Conservation (phyloP, 1,140 invertebrate genomes). For the Drosophila athabasca region DNA sequence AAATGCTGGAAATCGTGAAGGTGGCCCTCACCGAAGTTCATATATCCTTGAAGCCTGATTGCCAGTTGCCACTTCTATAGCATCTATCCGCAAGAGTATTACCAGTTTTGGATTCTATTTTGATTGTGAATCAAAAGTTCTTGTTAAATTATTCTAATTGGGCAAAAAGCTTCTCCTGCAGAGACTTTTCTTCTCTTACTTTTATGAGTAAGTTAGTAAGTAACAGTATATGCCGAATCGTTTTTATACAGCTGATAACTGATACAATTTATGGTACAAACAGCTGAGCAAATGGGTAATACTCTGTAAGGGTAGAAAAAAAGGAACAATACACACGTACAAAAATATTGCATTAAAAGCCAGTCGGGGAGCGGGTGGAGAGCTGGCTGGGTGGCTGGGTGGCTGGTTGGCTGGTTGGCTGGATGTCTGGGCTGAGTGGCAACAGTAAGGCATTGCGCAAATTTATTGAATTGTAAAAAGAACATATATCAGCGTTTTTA, state of each 20-base stretch:
- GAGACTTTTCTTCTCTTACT: no score
- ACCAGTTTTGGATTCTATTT: not conserved
- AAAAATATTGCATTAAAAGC: conserved; percentile 67
- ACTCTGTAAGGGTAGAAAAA: conserved; percentile 8
- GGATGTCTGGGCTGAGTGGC: conserved; percentile 20
- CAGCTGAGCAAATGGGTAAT: not conserved
- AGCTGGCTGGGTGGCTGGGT: not conserved
- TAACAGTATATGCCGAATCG: no score
- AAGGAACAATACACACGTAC: conserved; percentile 25
- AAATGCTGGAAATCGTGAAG: conserved; percentile 37
- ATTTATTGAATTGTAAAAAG: conserved; percentile 82
- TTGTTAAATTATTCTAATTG: no score
- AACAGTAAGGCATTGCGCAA: conserved; percentile 71
- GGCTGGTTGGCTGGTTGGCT: no score
- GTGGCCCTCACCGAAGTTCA: no score
- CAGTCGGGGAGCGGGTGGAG: conserved; percentile 13
- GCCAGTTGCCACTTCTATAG: no score
- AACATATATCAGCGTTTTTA: conserved; percentile 81
- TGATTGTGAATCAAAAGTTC: conserved; percentile 11
- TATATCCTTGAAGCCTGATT: no score
- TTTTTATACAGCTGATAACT: no score
- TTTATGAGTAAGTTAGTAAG: no score
- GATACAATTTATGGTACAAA: not conserved
- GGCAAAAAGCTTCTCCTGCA: no score
- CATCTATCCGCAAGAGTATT: no score